These are phyloP conservation scores for Daptonema setosum DNA, from an alignment of 2,888 invertebrate species.

Conservation along the genomic window DNA sequence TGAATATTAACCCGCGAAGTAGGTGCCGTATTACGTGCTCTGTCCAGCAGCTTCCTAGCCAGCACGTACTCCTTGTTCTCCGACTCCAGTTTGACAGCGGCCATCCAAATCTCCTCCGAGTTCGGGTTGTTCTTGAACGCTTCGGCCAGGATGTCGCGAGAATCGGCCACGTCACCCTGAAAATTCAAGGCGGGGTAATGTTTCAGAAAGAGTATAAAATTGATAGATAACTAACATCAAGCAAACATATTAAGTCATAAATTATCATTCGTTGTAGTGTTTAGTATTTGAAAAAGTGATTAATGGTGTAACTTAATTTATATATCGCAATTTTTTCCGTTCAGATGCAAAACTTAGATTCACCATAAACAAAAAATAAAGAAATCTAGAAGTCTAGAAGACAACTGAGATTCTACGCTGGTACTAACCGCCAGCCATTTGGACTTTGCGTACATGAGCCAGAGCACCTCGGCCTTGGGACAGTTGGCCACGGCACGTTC, in stretches of 20 bases:
- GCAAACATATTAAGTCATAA: too few relatives aligned
- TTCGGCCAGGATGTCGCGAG: slow-evolving; percentile 71
- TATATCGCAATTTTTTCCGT: too few relatives aligned
- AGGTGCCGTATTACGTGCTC: slow-evolving; percentile 78
- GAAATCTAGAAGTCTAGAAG: too few relatives aligned
- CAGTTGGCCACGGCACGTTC: slow-evolving; percentile 87
- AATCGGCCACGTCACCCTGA: slow-evolving; percentile 72
- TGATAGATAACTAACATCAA: too few relatives aligned
- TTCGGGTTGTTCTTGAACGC: slow-evolving; percentile 78
- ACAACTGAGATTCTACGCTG: too few relatives aligned
- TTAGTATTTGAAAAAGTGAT: too few relatives aligned
- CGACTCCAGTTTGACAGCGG: slow-evolving; percentile 91
- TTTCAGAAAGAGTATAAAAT: too few relatives aligned
- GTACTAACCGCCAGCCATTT: slow-evolving; percentile 74
- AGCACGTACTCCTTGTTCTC: slow-evolving; percentile 92
- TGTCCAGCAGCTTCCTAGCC: slow-evolving; percentile 62
- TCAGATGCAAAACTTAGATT: too few relatives aligned
- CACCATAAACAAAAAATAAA: neutral
- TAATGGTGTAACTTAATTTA: too few relatives aligned
- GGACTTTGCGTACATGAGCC: slow-evolving; percentile 98
- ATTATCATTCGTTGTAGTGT: too few relatives aligned
- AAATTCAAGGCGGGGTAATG: neutral
- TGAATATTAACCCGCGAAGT: slow-evolving; percentile 52
- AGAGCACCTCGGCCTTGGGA: slow-evolving; percentile 85
- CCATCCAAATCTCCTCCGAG: slow-evolving; percentile 98